Evolutionary conservation across 2,113 vertebrate genomes (phyloP).

Genomic region (Edolisoma coerulescens): DNA sequence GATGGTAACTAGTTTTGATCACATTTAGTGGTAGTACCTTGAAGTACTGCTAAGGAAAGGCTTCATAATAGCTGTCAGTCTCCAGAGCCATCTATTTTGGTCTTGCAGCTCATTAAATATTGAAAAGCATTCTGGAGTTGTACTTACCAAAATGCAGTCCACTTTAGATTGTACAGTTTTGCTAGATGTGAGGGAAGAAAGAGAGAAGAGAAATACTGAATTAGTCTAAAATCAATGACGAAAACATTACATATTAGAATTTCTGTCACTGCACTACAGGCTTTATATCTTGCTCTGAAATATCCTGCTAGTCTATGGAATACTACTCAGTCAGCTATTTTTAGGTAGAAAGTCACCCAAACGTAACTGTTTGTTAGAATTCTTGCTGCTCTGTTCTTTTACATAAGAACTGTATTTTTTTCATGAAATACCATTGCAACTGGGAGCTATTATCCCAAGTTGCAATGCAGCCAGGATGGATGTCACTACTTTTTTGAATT

Average conservation of each 20-base stretch:
- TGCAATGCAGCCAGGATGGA: neutral
- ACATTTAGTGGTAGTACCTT: neutral
- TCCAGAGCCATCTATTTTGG: neutral
- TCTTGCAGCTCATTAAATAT: constrained; percentile 19
- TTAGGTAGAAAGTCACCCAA: neutral
- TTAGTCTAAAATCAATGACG: constrained; percentile 53
- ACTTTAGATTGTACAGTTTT: constrained; percentile 99
- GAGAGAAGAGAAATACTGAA: constrained; percentile 46
- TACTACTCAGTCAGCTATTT: neutral
- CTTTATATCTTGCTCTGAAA: neutral
- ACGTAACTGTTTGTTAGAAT: neutral
- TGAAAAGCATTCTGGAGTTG: constrained; percentile 35
- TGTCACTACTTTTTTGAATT: neutral
- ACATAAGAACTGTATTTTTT: neutral
- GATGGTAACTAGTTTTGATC: neutral
- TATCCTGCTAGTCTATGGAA: neutral
- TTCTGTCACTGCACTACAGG: neutral
- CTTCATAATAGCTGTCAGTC: neutral
- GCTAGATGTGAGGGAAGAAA: constrained; percentile 76
- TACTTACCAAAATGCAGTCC: constrained; percentile 99
- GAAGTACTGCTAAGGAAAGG: neutral
- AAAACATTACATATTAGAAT: neutral
- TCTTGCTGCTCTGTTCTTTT: neutral
- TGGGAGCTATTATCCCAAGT: neutral
- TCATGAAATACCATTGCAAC: neutral